Evolutionary conservation across 2,888 invertebrate genomes (phyloP), one percentile per base, ranked within the genome.

Genomic region (Drosophila birchii): DNA sequence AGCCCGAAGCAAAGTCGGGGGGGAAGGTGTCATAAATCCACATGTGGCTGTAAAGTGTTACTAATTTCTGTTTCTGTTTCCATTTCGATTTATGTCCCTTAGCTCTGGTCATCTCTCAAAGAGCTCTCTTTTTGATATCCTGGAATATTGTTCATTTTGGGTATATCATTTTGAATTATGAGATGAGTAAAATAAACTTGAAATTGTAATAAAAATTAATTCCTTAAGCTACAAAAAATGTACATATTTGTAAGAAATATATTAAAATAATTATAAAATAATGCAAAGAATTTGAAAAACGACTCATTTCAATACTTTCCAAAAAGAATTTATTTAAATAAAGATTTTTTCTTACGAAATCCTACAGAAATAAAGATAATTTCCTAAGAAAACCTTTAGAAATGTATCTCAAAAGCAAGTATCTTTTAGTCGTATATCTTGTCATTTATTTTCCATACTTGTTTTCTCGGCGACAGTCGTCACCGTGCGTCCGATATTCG

Each of bases 21-120:
- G 53, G 38, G 36, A 69, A 74, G 78, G 79, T 78, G 80, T 84
- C 84, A 88, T 86, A 89, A 90, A 90, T 87, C 78, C 90, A 88
- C 87, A 90, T 86, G 80, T 89, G 89, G 79, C 75, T 83, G 83
- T 84, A 89, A 87, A 89, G 86, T 87, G 84, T 80, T 83, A 81
- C 76, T 85, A 79, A 80, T 82, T 85, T 84, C 74, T 57, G 61
- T 68, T 71, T 68, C 58, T 56, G 55, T 72, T 71, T 63, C 78
- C 54, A 75, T 75, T 73, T 68, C 67, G 63, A 75, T 70, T 67
- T 64, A 64, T 61, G 74, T 72, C 54, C 58, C 26, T 26, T 34
- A 9, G 43, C 54, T 38, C 20, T 36, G 23, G 36, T 47, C 61
- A 61, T 36, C 34, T 60, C 26, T 41, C 16, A 2, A 14, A 23